These are phyloP conservation scores for Bos indicus DNA, from an alignment of 2,113 vertebrate genomes.

Conservation along the genomic window DNA sequence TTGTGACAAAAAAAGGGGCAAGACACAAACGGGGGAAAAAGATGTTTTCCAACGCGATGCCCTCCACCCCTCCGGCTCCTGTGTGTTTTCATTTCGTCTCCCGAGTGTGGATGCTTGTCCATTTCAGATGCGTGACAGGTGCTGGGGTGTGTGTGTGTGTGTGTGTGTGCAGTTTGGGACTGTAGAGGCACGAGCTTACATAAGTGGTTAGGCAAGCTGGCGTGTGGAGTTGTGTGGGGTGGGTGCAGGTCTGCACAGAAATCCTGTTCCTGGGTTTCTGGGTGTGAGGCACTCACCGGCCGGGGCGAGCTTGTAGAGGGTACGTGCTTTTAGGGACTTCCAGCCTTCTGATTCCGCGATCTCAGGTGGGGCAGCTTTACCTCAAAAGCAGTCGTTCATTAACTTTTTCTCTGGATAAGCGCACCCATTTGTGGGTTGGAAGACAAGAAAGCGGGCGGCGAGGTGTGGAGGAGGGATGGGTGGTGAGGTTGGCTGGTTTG, in stretches of 20 bases:
- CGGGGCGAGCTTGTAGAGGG: background rate
- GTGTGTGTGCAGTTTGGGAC: conserved; percentile 41
- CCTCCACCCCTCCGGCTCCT: background rate
- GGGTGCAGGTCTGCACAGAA: conserved; percentile 56
- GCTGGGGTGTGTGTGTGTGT: background rate
- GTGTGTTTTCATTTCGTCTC: background rate
- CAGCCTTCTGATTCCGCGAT: background rate
- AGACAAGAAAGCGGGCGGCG: background rate
- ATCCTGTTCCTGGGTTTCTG: background rate
- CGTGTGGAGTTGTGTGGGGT: conserved; percentile 64
- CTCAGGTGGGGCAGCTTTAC: conserved; percentile 5
- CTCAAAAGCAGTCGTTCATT: background rate
- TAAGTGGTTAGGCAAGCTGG: conserved; percentile 65
- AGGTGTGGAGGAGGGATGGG: background rate
- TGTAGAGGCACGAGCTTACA: conserved; percentile 59
- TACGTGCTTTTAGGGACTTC: background rate
- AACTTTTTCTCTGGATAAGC: conserved; percentile 42
- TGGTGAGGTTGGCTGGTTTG: background rate
- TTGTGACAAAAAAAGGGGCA: conserved; percentile 16
- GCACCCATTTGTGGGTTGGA: background rate
- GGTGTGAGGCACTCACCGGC: background rate
- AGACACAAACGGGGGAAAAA: background rate
- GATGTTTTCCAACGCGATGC: background rate
- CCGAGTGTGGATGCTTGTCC: conserved; percentile 5
- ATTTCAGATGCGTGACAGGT: conserved; percentile 52